These are phyloP conservation scores for Phacellophora camtschatica DNA, from an alignment of 30 jellyfish, hydroid and myxozoan genomes.

Conservation along the genomic window DNA sequence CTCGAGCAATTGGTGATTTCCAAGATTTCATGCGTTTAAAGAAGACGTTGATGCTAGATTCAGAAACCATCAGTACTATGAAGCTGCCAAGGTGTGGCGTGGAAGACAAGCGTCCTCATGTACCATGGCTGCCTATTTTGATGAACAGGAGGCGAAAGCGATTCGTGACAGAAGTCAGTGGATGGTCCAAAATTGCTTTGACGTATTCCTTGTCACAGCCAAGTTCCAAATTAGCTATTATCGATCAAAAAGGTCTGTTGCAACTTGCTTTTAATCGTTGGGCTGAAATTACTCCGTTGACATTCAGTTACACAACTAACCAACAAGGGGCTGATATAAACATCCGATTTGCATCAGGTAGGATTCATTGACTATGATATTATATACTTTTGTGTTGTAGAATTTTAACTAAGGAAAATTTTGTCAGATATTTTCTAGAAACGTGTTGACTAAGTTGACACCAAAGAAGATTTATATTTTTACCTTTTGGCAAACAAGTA, in stretches of 20 bases:
- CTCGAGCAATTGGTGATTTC: slow-evolving; percentile 68
- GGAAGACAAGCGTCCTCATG: slow-evolving; percentile 77
- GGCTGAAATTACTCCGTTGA: slow-evolving; percentile 81
- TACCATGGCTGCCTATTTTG: slow-evolving; percentile 62
- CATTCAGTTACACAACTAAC: slow-evolving; percentile 39
- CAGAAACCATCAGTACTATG: slow-evolving; percentile 41
- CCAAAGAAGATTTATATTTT: too few species aligned
- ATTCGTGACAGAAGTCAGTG: slow-evolving; percentile 54
- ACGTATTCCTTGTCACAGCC: slow-evolving; percentile 61
- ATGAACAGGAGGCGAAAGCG: slow-evolving; percentile 46
- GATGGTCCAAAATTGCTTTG: slow-evolving; percentile 62
- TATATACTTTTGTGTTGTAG: too few species aligned
- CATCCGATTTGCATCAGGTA: slow-evolving; percentile 71
- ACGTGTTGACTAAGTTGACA: too few species aligned
- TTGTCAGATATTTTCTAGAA: too few species aligned
- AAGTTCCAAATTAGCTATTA: slow-evolving; percentile 44
- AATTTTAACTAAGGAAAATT: too few species aligned
- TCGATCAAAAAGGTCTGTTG: slow-evolving; percentile 34
- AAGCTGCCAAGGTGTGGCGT: slow-evolving; percentile 74
- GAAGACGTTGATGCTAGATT: slow-evolving; percentile 63
- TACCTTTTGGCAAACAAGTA: too few species aligned
- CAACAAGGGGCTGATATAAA: slow-evolving; percentile 64
- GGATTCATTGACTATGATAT: too few species aligned
- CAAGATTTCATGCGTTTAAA: slow-evolving; percentile 72
- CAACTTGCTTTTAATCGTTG: slow-evolving; percentile 67